phyloP scores from a whole-genome alignment of 2,797 vertebrate genomes.

The Girardinus metallicus region DNA sequence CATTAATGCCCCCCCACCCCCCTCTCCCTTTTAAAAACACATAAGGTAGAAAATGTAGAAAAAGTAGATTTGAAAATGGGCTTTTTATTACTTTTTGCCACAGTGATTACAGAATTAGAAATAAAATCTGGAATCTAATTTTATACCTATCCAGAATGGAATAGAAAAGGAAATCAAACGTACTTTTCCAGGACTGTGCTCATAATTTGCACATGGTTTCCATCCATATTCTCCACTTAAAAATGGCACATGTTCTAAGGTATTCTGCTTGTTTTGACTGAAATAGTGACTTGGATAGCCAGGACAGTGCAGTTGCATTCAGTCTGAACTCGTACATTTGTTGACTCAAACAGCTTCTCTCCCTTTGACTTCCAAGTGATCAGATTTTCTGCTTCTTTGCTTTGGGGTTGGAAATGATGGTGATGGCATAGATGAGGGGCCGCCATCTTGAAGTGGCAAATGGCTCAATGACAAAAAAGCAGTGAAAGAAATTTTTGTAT shows the following conservation, averaged over 20 bases:
- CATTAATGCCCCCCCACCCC: conserved; percentile 66
- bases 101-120: too few species aligned
- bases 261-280: neutral
- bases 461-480: too few species aligned
- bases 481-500: too few species aligned
- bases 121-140: too few species aligned
- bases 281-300: neutral
- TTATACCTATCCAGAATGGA: too few species aligned
- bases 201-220: neutral
- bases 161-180: neutral
- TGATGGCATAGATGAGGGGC: neutral
- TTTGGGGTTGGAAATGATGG: neutral
- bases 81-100: too few species aligned
- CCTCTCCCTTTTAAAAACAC: too few species aligned
- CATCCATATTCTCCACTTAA: neutral
- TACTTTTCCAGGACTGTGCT: neutral
- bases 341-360: neutral
- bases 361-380: neutral
- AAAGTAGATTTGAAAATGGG: too few species aligned
- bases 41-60: too few species aligned
- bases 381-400: neutral
- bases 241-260: too few species aligned
- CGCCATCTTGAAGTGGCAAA: neutral
- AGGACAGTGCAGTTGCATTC: neutral
- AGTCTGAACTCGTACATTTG: neutral